Evolutionary conservation across 2,888 invertebrate species (phyloP), one percentile per base, ranked within the genome.

Genomic region (Sphaerophoria rueppellii): DNA sequence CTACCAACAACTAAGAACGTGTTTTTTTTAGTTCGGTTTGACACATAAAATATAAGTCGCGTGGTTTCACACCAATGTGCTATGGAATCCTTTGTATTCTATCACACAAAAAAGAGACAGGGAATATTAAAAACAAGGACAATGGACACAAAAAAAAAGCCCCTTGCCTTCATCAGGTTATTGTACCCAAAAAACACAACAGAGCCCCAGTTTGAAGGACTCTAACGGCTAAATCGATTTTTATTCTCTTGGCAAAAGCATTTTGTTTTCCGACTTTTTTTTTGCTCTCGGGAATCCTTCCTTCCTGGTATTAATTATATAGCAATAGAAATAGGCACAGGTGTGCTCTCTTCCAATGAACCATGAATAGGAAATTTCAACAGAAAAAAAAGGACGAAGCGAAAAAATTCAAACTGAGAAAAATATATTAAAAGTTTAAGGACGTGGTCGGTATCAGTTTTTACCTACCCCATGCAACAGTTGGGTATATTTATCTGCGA

Each of bases 61-160:
- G 83, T 75, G 71, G 75, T 75, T 79, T 75, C 75, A 75, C 80
- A 71, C 83, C 75, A 83, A 67, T 67, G 73, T 70, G 70, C 58
- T 48, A 50, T 16, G 37, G 34, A 72, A 55, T 80, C 80, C 80
- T 83, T 83, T 83, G 83, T 83, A 50, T 75, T 35, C 50, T 60
- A 7, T 54, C 40, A 76, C 48, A 54, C 34, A 12, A n/a, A 12
- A 24, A 32, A 54, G 46, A 14, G n/a, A 9, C 0, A 7, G 11
- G 12, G 52, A 57, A 32, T 46, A 52, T 50, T 67, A 24, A 67
- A 63, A 63, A 65, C n/a, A 40, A 67, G 43, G 43, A 43, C 40
- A 4, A 52, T 24, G 24, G 24, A 24, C 24, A 43, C 6, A 16
- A 7, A 52, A 75, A 71, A 71, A 35, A n/a, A 46, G 16, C 58